phyloP scores from a whole-genome alignment of 1,140 invertebrate genomes.

The Steinernema feltiae region DNA sequence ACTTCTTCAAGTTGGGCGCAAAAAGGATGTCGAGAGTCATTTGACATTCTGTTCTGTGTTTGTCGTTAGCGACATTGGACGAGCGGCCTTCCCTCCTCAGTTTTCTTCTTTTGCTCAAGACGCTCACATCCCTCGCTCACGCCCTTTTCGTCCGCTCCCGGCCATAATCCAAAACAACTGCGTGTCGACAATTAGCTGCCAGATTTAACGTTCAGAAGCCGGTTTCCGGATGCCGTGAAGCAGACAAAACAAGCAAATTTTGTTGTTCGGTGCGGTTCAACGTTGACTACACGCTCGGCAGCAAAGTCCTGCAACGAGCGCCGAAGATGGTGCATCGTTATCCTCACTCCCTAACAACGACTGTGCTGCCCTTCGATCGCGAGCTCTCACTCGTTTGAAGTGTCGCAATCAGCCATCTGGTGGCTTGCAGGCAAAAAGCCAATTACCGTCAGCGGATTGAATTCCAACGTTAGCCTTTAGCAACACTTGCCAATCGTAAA shows the following conservation, averaged over 20 bases:
- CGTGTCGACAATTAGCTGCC: conserved; percentile 14
- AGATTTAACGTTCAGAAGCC: conserved; percentile 11
- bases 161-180: conserved; percentile 10
- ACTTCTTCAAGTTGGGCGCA: conserved; percentile 8
- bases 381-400: background rate
- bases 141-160: background rate
- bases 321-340: too few relatives aligned
- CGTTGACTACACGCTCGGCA: background rate
- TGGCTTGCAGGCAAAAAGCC: too few relatives aligned
- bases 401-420: too few relatives aligned
- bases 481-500: background rate
- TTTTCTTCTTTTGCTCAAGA: background rate
- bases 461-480: background rate
- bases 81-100: background rate
- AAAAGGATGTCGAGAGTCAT: conserved; percentile 6
- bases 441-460: background rate
- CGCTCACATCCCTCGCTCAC: background rate
- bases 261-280: background rate
- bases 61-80: background rate
- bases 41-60: background rate
- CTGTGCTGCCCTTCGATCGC: too few relatives aligned
- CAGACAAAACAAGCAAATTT: background rate
- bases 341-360: too few relatives aligned
- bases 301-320: background rate
- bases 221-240: conserved; percentile 6